These are phyloP conservation scores for Myocastor coypus DNA, from an alignment of 2,113 vertebrate genomes.

Conservation along the genomic window DNA sequence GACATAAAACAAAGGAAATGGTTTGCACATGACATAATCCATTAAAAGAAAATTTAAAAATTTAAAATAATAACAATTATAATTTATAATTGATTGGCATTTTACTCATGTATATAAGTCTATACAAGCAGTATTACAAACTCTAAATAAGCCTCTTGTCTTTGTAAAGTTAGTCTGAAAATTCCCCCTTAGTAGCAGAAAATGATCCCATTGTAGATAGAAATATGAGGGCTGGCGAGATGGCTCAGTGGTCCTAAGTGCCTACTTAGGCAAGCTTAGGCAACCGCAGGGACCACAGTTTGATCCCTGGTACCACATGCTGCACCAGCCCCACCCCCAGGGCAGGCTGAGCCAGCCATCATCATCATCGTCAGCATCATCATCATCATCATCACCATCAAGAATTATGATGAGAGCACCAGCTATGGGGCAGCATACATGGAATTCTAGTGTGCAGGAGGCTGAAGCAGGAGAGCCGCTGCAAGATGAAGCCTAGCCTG, in stretches of 20 bases:
- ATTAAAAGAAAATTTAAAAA: conserved; percentile 30
- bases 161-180: background rate
- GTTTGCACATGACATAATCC: background rate
- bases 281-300: no score
- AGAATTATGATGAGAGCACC: background rate
- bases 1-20: conserved; percentile 34
- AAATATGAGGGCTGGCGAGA: background rate
- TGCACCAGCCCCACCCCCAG: no score
- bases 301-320: no score
- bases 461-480: background rate
- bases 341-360: no score
- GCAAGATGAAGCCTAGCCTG: background rate
- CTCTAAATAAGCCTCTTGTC: background rate
- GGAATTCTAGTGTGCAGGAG: background rate
- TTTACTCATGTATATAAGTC: background rate
- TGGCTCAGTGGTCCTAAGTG: no score
- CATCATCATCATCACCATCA: no score
- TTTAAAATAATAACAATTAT: background rate
- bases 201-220: background rate
- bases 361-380: no score
- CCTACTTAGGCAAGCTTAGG: no score
- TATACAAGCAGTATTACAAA: background rate
- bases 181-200: background rate
- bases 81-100: conserved; percentile 47
- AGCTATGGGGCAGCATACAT: background rate